phyloP scores from a whole-genome alignment of 1,140 invertebrate species.

The Calycopis cecrops region DNA sequence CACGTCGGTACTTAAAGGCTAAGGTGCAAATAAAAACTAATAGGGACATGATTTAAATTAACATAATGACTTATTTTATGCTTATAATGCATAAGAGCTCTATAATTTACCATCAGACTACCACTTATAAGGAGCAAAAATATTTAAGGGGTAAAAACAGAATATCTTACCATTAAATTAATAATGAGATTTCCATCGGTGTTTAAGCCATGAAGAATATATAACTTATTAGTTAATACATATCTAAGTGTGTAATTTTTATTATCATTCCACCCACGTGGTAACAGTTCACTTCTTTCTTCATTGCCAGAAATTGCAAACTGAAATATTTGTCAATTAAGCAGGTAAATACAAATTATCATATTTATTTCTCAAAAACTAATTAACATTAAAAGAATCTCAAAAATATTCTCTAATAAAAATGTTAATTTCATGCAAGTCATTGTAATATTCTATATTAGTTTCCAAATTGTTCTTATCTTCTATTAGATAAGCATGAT shows the following conservation, averaged over 20 bases:
- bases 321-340: slow-evolving; percentile 48
- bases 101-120: slow-evolving; percentile 8
- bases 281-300: slow-evolving; percentile 79
- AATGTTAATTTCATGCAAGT: background rate
- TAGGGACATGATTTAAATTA: too few species aligned
- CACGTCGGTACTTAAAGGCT: too few species aligned
- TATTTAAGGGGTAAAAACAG: background rate
- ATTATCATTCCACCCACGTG: slow-evolving; percentile 81
- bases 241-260: slow-evolving; percentile 81
- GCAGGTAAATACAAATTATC: too few species aligned
- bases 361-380: too few species aligned
- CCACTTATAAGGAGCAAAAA: too few species aligned
- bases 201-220: slow-evolving; percentile 79
- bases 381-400: background rate
- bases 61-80: too few species aligned
- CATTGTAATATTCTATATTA: too few species aligned
- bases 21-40: too few species aligned
- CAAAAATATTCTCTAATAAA: slow-evolving; percentile 3
- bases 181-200: slow-evolving; percentile 79
- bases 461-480: too few species aligned
- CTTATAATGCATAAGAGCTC: too few species aligned
- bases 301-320: slow-evolving; percentile 78
- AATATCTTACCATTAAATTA: slow-evolving; percentile 78
- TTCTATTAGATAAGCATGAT: too few species aligned
- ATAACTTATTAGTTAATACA: slow-evolving; percentile 78